Conservation (phyloP, 1,140 invertebrate genomes). For the Drosophila triauraria region DNA sequence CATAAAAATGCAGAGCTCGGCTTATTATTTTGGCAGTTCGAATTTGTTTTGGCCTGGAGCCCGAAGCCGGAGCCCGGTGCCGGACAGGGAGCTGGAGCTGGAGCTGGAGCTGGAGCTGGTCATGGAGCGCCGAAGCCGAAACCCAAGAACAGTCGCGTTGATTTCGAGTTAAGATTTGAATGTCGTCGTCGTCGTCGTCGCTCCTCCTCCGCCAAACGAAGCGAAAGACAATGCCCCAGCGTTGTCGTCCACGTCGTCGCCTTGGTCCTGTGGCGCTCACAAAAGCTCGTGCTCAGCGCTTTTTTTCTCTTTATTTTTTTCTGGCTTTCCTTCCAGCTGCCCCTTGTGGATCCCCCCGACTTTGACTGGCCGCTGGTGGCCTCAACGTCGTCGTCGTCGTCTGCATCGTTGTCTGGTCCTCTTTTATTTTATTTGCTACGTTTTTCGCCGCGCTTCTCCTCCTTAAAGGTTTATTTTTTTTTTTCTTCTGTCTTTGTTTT, state of each 20-base stretch:
- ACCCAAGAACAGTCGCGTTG: constrained; percentile 46
- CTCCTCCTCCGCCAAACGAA: constrained; percentile 35
- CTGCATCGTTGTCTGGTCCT: constrained; percentile 50
- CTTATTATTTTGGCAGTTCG: constrained; percentile 83
- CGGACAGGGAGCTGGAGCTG: background rate
- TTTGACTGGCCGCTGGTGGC: constrained; percentile 55
- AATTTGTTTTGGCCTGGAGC: constrained; percentile 77
- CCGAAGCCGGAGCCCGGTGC: background rate
- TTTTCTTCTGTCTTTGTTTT: constrained; percentile 52
- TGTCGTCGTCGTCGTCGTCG: constrained; percentile 44
- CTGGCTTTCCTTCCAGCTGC: background rate
- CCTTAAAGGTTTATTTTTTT: constrained; percentile 31
- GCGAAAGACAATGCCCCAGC: constrained; percentile 66
- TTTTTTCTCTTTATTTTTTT: background rate
- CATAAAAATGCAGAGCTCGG: constrained; percentile 43
- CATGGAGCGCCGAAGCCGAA: constrained; percentile 1
- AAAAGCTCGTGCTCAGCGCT: constrained; percentile 60
- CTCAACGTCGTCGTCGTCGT: constrained; percentile 51
- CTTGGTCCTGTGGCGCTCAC: constrained; percentile 57
- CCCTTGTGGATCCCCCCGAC: constrained; percentile 10
- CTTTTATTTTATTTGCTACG: constrained; percentile 41
- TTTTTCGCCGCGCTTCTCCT: constrained; percentile 21
- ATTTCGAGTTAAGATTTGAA: constrained; percentile 85
- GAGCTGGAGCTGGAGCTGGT: no score
- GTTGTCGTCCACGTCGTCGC: constrained; percentile 22